Evolutionary conservation across 2,113 vertebrate genomes (phyloP).

Genomic region (Blennius ocellaris): DNA sequence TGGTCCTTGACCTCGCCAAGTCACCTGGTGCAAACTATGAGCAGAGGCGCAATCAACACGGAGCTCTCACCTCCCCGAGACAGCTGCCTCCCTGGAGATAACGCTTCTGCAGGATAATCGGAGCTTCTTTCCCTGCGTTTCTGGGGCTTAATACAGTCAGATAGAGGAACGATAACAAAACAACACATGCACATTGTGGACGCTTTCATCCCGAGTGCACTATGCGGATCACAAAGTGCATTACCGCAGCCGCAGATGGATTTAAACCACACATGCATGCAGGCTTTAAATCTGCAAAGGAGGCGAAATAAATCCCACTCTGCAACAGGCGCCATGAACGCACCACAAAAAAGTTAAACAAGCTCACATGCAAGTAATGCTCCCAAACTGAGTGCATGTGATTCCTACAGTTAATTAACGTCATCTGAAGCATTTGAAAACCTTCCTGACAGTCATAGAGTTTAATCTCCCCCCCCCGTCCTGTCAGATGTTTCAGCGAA

Average conservation of each 20-base stretch:
- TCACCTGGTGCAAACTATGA: conserved; percentile 27
- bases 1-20: conserved; percentile 15
- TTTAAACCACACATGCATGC: no score
- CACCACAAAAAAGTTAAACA: not conserved
- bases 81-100: conserved; percentile 47
- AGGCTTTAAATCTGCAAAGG: not conserved
- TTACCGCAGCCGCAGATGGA: no score
- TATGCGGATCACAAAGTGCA: not conserved
- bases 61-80: conserved; percentile 17
- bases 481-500: not conserved
- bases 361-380: conserved; percentile 4
- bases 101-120: not conserved
- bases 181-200: not conserved
- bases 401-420: not conserved
- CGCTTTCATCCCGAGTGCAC: conserved; percentile 33
- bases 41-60: conserved; percentile 26
- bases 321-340: not conserved
- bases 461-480: not conserved
- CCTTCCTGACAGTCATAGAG: no score
- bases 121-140: conserved; percentile 22
- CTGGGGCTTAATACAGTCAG: not conserved
- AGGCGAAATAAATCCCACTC: no score
- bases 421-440: no score
- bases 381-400: conserved; percentile 56
- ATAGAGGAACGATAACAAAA: not conserved